Evolutionary conservation across 1,140 invertebrate species (phyloP).

Genomic region (Daktulosphaira vitifoliae): DNA sequence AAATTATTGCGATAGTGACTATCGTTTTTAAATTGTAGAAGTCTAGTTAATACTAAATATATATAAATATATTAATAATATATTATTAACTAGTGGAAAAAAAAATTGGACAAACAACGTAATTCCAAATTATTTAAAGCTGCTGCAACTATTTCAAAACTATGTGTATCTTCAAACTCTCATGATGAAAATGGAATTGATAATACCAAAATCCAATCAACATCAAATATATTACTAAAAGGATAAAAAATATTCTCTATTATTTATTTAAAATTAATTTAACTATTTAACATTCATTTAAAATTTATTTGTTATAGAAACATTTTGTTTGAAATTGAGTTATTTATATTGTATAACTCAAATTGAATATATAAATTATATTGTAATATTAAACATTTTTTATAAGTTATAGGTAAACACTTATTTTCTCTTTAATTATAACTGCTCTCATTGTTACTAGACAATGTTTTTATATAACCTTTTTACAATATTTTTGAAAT

Average conservation of each 20-base stretch:
- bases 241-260: conserved; percentile 9
- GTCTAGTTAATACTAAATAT: not conserved
- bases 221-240: conserved; percentile 23
- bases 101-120: conserved; percentile 56
- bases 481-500: not conserved
- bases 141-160: conserved; percentile 49
- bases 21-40: not conserved
- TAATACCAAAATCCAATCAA: not conserved
- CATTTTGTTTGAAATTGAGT: not conserved
- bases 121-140: conserved; percentile 59
- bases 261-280: not conserved
- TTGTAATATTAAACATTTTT: not conserved
- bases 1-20: not conserved
- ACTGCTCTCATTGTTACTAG: too few relatives aligned
- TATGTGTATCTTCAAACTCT: conserved; percentile 39
- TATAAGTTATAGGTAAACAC: too few relatives aligned
- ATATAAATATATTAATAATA: not conserved
- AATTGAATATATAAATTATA: conserved; percentile 1
- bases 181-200: conserved; percentile 14
- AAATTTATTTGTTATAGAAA: not conserved
- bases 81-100: conserved; percentile 51
- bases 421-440: too few relatives aligned
- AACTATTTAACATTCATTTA: too few relatives aligned
- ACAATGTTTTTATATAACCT: too few relatives aligned
- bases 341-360: too few relatives aligned